Evolutionary conservation across 2,888 invertebrate genomes (phyloP).

Genomic region (Drosophila yooni): DNA sequence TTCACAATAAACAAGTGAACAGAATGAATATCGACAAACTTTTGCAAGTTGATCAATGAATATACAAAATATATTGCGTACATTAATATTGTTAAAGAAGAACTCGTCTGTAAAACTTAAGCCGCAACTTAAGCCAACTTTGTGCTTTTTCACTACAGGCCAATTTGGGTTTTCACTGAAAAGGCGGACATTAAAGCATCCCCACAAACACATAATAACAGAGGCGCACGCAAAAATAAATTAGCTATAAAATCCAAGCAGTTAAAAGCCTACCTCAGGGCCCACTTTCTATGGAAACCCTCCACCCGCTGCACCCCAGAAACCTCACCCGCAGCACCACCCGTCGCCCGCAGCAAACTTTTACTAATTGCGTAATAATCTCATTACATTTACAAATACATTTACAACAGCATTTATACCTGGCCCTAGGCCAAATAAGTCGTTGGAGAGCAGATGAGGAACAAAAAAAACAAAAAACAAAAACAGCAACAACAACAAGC

Average conservation of each 20-base stretch:
- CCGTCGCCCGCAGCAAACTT: conserved; percentile 58
- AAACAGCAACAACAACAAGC: not conserved
- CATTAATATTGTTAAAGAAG: not conserved
- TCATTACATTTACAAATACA: conserved; percentile 81
- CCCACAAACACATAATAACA: conserved; percentile 46
- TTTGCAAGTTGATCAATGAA: not conserved
- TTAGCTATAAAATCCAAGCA: conserved; percentile 71
- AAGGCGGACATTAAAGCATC: not conserved
- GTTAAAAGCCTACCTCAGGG: conserved; percentile 66
- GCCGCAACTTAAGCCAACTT: not conserved
- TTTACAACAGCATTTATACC: conserved; percentile 78
- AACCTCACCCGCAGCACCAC: conserved; percentile 2
- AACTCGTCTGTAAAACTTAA: not conserved
- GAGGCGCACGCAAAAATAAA: conserved; percentile 59
- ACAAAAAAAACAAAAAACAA: not conserved
- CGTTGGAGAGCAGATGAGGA: conserved; percentile 1
- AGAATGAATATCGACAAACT: not conserved
- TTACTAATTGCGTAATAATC: conserved; percentile 79
- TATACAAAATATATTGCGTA: not conserved
- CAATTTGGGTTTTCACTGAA: conserved; percentile 1
- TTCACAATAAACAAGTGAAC: not conserved
- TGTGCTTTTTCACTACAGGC: conserved; percentile 1
- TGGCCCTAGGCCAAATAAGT: conserved; percentile 61
- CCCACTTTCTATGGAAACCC: conserved; percentile 9
- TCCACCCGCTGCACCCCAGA: not conserved